Evolutionary conservation across 2,797 vertebrate genomes (phyloP).

Genomic region (Betta splendens): DNA sequence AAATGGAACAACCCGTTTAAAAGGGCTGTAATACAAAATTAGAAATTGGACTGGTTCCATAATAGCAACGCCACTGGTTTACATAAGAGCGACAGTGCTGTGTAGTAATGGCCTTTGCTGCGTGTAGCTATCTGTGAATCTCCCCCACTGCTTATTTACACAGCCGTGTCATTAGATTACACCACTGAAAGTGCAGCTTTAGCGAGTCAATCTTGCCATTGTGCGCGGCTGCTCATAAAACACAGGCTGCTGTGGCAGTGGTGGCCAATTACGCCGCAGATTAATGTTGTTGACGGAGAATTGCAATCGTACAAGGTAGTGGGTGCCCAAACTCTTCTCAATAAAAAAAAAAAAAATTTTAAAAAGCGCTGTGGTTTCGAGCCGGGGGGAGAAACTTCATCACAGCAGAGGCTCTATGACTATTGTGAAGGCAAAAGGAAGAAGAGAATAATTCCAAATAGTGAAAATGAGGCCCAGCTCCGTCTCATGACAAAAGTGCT

Average conservation of each 20-base stretch:
- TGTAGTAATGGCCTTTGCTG: constrained; percentile 12
- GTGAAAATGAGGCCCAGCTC: constrained; percentile 19
- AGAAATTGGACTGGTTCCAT: too few relatives aligned
- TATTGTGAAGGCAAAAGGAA: constrained; percentile 40
- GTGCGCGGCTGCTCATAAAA: constrained; percentile 63
- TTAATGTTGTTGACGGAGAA: constrained; percentile 75
- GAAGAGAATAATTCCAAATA: constrained; percentile 24
- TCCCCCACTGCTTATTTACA: constrained; percentile 55
- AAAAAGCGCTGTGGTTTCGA: constrained; percentile 60
- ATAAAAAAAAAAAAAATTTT: constrained; percentile 31
- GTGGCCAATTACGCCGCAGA: constrained; percentile 72
- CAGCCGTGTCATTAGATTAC: constrained; percentile 68
- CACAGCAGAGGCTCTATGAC: constrained; percentile 35
- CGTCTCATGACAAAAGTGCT: constrained; percentile 34
- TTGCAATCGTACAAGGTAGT: constrained; percentile 69
- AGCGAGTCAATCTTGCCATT: constrained; percentile 64
- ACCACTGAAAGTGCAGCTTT: constrained; percentile 57
- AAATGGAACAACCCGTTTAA: background rate
- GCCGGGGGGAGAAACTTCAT: constrained; percentile 63
- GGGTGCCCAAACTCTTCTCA: constrained; percentile 56
- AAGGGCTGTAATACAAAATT: too few relatives aligned
- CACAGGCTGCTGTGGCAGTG: constrained; percentile 48
- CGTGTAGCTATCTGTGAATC: constrained; percentile 22
- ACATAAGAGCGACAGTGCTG: constrained; percentile 8
- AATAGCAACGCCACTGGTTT: constrained; percentile 11